Conservation (phyloP, 2,797 vertebrate genomes). For the Dendrocincla tyrannina region DNA sequence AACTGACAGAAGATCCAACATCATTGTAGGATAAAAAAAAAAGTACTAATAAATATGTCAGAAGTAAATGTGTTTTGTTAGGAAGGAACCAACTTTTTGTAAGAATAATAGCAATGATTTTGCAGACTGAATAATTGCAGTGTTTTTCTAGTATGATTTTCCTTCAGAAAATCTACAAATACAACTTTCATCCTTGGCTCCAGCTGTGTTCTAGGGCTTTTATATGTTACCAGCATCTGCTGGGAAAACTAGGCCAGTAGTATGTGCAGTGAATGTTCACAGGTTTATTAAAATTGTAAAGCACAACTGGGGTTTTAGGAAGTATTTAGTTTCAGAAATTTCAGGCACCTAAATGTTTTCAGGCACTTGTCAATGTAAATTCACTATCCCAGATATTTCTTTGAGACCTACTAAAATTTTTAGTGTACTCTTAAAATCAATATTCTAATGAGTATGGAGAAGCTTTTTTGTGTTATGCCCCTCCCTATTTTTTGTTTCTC, state of each 20-base stretch:
- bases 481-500: rapidly evolving
- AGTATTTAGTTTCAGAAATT: background rate
- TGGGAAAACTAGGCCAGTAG: background rate
- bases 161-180: background rate
- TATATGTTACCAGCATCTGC: background rate
- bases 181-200: background rate
- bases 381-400: background rate
- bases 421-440: background rate
- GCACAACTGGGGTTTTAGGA: background rate
- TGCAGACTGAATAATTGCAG: background rate
- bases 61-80: background rate
- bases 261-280: background rate
- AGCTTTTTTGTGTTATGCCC: background rate
- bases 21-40: background rate
- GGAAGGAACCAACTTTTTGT: background rate
- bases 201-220: background rate
- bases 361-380: background rate
- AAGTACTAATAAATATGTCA: background rate
- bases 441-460: background rate
- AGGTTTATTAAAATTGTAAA: background rate
- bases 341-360: background rate
- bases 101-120: background rate
- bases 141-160: background rate
- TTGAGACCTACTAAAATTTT: background rate
- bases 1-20: background rate